phyloP scores from a whole-genome alignment of 2,113 vertebrate genomes.

The Elephantulus edwardii region DNA sequence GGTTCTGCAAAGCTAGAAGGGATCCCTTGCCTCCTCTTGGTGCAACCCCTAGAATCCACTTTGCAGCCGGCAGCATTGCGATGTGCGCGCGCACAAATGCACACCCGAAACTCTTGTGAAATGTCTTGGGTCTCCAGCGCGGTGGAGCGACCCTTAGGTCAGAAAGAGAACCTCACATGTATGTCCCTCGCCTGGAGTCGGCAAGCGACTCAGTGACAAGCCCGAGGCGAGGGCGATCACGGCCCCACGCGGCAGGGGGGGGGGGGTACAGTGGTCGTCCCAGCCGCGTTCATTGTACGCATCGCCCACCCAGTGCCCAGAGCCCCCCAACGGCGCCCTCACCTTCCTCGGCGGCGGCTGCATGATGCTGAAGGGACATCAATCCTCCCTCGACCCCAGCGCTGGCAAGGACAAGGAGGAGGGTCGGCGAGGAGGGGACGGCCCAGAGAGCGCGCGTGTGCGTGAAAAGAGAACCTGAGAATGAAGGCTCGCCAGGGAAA shows the following conservation, averaged over 20 bases:
- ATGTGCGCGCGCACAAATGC: constrained; percentile 35
- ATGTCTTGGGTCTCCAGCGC: background rate
- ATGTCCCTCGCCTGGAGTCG: background rate
- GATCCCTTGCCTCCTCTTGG: constrained; percentile 11
- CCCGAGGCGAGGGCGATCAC: constrained; percentile 40
- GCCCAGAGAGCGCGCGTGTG: background rate
- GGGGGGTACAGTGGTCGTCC: constrained; percentile 47
- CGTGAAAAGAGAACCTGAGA: constrained; percentile 25
- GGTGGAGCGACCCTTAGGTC: background rate
- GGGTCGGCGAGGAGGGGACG: constrained; percentile 8
- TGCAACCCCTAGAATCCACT: constrained; percentile 68
- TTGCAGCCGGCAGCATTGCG: constrained; percentile 57
- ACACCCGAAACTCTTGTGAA: constrained; percentile 57
- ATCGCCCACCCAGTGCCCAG: background rate
- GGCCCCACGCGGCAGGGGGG: constrained; percentile 59
- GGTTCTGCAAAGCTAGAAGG: constrained; percentile 63
- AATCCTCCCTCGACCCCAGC: constrained; percentile 76
- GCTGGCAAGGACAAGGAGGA: constrained; percentile 15
- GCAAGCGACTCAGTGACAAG: constrained; percentile 67
- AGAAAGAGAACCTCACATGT: constrained; percentile 20
- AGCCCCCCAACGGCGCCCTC: constrained; percentile 71
- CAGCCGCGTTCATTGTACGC: background rate
- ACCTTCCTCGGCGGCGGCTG: constrained; percentile 98
- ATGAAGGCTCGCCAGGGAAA: constrained; percentile 25
- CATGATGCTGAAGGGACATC: constrained; percentile 89